Conservation (phyloP, 2,113 vertebrate species). For the Sebastes fasciatus region DNA sequence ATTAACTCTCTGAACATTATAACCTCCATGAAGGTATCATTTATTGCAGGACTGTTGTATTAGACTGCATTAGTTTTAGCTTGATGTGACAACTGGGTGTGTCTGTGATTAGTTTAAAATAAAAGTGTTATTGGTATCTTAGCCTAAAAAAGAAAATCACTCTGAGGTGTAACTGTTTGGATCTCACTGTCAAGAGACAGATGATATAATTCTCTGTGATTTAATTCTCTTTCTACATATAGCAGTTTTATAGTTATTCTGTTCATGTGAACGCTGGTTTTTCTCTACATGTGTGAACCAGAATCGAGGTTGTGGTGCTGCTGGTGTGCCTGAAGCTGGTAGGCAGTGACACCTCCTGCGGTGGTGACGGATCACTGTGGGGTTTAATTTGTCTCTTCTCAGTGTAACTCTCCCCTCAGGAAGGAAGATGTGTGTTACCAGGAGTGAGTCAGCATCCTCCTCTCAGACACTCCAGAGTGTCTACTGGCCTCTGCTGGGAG, state of each 20-base stretch:
- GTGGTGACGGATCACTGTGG: constrained; percentile 21
- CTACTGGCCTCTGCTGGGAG: constrained; percentile 74
- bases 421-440: constrained; percentile 1
- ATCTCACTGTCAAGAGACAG: neutral
- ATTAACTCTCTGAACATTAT: too few species aligned
- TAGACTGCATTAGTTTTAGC: neutral
- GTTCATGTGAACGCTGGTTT: neutral
- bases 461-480: constrained; percentile 25
- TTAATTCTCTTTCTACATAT: neutral
- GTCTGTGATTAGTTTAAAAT: neutral
- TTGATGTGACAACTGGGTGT: neutral
- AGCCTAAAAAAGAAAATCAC: neutral
- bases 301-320: neutral
- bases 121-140: neutral
- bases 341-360: constrained; percentile 11
- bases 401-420: constrained; percentile 1
- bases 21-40: too few species aligned
- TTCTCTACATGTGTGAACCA: neutral
- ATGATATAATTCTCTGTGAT: neutral
- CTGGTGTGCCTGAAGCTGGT: too few species aligned
- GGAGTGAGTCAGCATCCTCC: constrained; percentile 75
- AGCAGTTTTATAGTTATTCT: neutral
- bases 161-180: too few species aligned
- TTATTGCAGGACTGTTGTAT: neutral
- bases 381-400: constrained; percentile 34